These are phyloP conservation scores for Drosophila serrata DNA, from an alignment of 1,140 invertebrate species.

Conservation along the genomic window DNA sequence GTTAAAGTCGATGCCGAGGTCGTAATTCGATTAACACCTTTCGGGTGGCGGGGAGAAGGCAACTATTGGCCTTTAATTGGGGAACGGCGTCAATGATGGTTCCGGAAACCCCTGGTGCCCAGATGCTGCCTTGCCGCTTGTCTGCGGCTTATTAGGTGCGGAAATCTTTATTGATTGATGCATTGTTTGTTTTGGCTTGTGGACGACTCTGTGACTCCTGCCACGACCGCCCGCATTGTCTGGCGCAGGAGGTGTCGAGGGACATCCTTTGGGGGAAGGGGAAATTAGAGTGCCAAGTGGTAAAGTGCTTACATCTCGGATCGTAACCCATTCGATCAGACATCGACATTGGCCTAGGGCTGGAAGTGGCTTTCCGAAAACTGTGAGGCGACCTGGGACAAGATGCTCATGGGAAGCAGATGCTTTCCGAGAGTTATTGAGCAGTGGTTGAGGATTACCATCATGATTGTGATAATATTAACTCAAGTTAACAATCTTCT, in stretches of 20 bases:
- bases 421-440: background rate
- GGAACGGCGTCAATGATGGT: slow-evolving; percentile 69
- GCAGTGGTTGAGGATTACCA: background rate
- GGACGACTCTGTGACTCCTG: slow-evolving; percentile 43
- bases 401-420: background rate
- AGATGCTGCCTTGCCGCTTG: slow-evolving; percentile 25
- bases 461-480: background rate
- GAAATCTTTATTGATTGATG: slow-evolving; percentile 84
- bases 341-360: slow-evolving; percentile 15
- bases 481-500: background rate
- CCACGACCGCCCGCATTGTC: slow-evolving; percentile 64
- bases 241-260: slow-evolving; percentile 9
- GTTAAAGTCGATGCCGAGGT: slow-evolving; percentile 37
- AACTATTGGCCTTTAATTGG: slow-evolving; percentile 78
- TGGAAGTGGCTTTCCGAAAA: background rate
- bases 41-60: slow-evolving; percentile 38
- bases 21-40: slow-evolving; percentile 83
- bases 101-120: slow-evolving; percentile 2
- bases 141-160: slow-evolving; percentile 80
- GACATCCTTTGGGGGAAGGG: background rate
- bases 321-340: slow-evolving; percentile 74
- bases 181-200: slow-evolving; percentile 77
- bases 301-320: slow-evolving; percentile 49
- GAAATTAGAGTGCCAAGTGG: slow-evolving; percentile 27
- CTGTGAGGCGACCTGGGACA: slow-evolving; percentile 11